A percentile compares a stretch with the other conserved stretches of the same genome.
Evolutionary conservation across 2,797 vertebrate genomes (phyloP).

Genomic region (Lacerta viridis): DNA sequence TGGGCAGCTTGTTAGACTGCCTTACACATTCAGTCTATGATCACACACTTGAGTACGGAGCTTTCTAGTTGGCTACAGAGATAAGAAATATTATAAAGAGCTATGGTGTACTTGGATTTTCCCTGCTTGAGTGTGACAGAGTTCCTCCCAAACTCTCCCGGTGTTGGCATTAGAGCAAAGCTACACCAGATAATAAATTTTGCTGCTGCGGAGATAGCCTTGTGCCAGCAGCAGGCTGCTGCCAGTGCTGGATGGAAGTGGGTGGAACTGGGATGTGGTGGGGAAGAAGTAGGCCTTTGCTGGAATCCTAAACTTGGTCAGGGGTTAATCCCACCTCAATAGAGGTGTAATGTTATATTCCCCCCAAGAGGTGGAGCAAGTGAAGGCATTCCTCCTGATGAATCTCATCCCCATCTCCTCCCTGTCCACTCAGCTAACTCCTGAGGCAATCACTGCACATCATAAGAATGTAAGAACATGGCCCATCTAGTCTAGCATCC

Average conservation of each 20-base stretch:
- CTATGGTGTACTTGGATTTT: not conserved
- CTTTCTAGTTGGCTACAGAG: conserved; percentile 52
- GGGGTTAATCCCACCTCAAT: not conserved
- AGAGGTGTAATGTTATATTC: not conserved
- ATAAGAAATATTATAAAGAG: conserved; percentile 22
- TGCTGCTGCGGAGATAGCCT: not conserved
- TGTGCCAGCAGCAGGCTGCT: not conserved
- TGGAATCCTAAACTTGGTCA: not conserved
- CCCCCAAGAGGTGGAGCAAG: not conserved
- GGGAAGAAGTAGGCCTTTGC: not conserved
- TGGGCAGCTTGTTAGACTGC: conserved; percentile 42
- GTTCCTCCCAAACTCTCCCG: not conserved
- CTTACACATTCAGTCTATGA: conserved; percentile 52
- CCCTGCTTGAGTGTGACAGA: not conserved
- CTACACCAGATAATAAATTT: not conserved
- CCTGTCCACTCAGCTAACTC: not conserved
- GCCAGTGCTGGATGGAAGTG: not conserved
- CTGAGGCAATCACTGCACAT: not conserved
- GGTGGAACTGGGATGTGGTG: not conserved
- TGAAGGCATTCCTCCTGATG: not conserved
- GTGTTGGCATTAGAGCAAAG: not conserved
- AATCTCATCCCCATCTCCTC: not conserved
- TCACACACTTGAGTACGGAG: conserved; percentile 37
- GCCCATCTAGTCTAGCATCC: no score
- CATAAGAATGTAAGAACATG: no score